A percentile compares a stretch with the other conserved stretches of the same genome.
Conservation (phyloP, 2,797 vertebrate species). For the Cossypha niveicapilla region DNA sequence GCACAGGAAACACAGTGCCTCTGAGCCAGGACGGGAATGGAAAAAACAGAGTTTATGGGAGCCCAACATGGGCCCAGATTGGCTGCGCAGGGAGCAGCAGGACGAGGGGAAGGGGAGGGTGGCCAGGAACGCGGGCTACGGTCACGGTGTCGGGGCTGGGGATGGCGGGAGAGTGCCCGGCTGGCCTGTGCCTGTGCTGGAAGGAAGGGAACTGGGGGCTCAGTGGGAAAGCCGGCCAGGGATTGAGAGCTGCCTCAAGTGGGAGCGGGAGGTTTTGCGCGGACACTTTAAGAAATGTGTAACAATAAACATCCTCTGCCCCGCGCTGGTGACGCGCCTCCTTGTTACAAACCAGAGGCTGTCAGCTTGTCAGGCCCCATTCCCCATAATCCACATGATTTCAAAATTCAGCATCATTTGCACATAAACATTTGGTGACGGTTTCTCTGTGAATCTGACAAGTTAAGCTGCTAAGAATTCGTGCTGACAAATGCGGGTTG, state of each 20-base stretch:
- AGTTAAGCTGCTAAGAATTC: conserved; percentile 83
- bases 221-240: conserved; percentile 4
- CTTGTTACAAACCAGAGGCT: conserved; percentile 85
- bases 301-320: conserved; percentile 81
- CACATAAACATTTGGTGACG: conserved; percentile 81
- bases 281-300: conserved; percentile 76
- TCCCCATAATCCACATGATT: conserved; percentile 82
- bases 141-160: background rate
- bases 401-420: conserved; percentile 80
- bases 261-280: conserved; percentile 64
- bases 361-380: conserved; percentile 82
- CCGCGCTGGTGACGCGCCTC: conserved; percentile 76
- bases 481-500: conserved; percentile 76
- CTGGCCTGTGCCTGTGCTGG: background rate
- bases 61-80: conserved; percentile 58
- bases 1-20: conserved; percentile 66
- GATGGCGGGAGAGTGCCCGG: accelerated
- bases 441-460: conserved; percentile 82
- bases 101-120: conserved; percentile 40
- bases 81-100: conserved; percentile 13
- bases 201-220: background rate
- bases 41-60: conserved; percentile 69
- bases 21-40: conserved; percentile 57
- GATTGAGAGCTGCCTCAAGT: conserved; percentile 45
- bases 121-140: background rate